These are phyloP conservation scores for Chaetura pelagica DNA, from an alignment of 2,113 vertebrate species.

Conservation along the genomic window DNA sequence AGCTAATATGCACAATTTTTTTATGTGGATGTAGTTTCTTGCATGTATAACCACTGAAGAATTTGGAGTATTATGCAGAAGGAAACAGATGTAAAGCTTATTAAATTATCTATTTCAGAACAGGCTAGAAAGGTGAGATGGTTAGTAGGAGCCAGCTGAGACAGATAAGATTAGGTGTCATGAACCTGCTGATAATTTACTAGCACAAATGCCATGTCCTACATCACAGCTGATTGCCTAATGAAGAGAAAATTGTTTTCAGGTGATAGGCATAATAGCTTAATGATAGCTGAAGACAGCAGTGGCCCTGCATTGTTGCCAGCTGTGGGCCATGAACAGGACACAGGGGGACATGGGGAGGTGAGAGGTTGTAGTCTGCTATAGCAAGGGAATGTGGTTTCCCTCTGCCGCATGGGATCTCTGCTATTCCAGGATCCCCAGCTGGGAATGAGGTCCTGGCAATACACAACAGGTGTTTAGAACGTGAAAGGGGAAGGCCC, in stretches of 20 bases:
- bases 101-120: neutral
- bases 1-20: neutral
- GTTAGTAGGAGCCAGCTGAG: neutral
- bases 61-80: neutral
- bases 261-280: neutral
- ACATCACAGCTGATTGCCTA: conserved; percentile 11
- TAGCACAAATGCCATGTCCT: neutral
- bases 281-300: neutral
- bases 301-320: fast-evolving
- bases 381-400: fast-evolving
- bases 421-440: neutral
- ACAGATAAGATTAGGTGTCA: neutral
- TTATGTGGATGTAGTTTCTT: neutral
- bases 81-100: neutral
- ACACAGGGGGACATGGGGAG: fast-evolving
- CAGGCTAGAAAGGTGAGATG: neutral
- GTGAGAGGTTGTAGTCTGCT: neutral
- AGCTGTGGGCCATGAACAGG: neutral
- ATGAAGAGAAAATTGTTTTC: conserved; percentile 41
- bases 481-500: neutral
- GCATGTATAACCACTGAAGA: neutral
- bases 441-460: neutral
- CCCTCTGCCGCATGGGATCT: fast-evolving
- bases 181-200: neutral
- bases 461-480: neutral